These are phyloP conservation scores for Chaetodon trifascialis DNA, from an alignment of 2,113 vertebrate genomes.

Conservation along the genomic window DNA sequence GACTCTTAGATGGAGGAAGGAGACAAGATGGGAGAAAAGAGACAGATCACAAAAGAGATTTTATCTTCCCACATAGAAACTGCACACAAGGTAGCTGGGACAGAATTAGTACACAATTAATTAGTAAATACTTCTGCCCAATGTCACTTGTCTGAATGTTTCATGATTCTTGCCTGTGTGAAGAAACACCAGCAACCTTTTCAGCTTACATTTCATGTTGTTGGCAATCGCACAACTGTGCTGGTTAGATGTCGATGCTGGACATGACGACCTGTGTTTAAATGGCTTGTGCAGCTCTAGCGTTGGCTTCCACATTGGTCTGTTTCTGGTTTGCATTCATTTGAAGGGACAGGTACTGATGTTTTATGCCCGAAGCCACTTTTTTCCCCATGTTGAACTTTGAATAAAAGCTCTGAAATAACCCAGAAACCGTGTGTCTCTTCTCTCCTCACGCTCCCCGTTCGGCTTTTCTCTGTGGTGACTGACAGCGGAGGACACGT, in stretches of 20 bases:
- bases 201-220: conserved; percentile 2
- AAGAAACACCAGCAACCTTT: conserved; percentile 13
- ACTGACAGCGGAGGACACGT: conserved; percentile 93
- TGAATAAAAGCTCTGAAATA: conserved; percentile 61
- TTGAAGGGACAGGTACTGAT: conserved; percentile 47
- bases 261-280: conserved; percentile 3
- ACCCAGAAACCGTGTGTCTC: conserved; percentile 47
- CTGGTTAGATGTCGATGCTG: neutral
- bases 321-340: conserved; percentile 48
- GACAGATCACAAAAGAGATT: neutral
- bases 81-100: conserved; percentile 12
- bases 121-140: conserved; percentile 16
- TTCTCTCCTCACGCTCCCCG: conserved; percentile 15
- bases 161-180: neutral
- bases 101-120: conserved; percentile 11
- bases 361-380: conserved; percentile 44
- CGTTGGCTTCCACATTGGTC: neutral
- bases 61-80: neutral
- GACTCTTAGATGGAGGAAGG: conserved; percentile 35
- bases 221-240: conserved; percentile 12
- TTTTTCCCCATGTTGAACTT: conserved; percentile 35
- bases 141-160: conserved; percentile 34
- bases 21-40: neutral
- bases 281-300: neutral
- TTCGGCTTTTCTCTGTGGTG: conserved; percentile 40